These are phyloP conservation scores for Lissocephala sabroskyi DNA, from an alignment of 2,888 invertebrate species.

Conservation along the genomic window DNA sequence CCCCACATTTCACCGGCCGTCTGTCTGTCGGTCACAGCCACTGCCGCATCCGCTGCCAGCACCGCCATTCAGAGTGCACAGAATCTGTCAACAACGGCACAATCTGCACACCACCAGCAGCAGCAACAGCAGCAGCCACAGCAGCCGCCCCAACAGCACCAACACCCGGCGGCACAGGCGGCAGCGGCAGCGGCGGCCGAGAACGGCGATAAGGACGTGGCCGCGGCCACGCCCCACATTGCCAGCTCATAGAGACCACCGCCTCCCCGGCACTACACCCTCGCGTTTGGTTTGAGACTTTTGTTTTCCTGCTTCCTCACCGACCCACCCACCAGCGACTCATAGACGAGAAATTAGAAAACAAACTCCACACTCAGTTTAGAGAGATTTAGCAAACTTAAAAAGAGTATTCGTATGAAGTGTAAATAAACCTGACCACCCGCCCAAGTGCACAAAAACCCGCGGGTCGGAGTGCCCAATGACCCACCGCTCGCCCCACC, in stretches of 20 bases:
- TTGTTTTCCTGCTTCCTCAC: constrained; percentile 72
- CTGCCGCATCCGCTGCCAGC: constrained; percentile 38
- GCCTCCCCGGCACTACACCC: constrained; percentile 14
- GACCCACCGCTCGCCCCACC: constrained; percentile 20
- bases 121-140: constrained; percentile 30
- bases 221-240: constrained; percentile 33
- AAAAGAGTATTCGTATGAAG: too few relatives aligned
- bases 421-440: too few relatives aligned
- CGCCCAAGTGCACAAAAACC: too few relatives aligned
- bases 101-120: constrained; percentile 29
- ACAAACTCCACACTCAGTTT: too few relatives aligned
- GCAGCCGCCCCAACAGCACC: constrained; percentile 45
- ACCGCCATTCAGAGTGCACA: constrained; percentile 38
- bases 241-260: constrained; percentile 51
- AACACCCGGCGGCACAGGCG: constrained; percentile 39
- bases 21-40: constrained; percentile 54
- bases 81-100: constrained; percentile 7
- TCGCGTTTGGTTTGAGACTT: constrained; percentile 72
- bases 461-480: constrained; percentile 10
- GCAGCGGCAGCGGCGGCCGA: too few relatives aligned
- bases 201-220: constrained; percentile 74
- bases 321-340: too few relatives aligned
- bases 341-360: too few relatives aligned
- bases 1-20: constrained; percentile 78
- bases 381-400: too few relatives aligned